phyloP scores from a whole-genome alignment of 2,113 vertebrate species.

The Ophiodon elongatus region DNA sequence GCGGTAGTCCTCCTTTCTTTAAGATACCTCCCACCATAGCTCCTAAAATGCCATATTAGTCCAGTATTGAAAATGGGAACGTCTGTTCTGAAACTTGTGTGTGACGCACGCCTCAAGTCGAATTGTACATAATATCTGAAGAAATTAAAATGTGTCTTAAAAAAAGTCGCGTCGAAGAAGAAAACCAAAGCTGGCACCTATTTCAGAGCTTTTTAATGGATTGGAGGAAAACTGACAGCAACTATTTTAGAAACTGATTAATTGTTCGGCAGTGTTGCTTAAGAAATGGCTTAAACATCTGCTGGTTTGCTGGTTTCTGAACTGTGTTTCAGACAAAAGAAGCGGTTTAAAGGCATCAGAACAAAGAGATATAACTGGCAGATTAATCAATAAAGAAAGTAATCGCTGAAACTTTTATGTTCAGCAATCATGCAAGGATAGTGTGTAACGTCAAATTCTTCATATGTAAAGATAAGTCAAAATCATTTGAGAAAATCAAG shows the following conservation, averaged over 20 bases:
- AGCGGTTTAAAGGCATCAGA: neutral
- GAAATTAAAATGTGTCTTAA: neutral
- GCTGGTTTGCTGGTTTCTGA: neutral
- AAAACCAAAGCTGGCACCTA: neutral
- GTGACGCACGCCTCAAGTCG: neutral
- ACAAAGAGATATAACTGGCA: neutral
- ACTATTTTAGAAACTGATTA: neutral
- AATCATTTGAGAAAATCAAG: neutral
- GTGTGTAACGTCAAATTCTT: neutral
- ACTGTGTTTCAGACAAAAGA: neutral
- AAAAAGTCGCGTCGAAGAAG: neutral
- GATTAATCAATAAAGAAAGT: neutral
- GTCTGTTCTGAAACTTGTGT: neutral
- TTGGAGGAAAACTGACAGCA: neutral
- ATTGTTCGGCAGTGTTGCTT: neutral
- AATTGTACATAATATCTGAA: neutral
- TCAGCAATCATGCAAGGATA: neutral
- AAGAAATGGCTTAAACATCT: neutral
- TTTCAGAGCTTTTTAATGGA: neutral
- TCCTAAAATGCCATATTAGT: neutral
- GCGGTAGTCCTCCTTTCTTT: neutral
- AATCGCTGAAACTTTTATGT: neutral
- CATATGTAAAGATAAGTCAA: neutral
- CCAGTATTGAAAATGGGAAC: neutral
- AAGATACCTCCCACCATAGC: neutral